Base-by-base conservation (phyloP, 2,888 invertebrate species). In the Marasmarcha lunaedactyla region DNA sequence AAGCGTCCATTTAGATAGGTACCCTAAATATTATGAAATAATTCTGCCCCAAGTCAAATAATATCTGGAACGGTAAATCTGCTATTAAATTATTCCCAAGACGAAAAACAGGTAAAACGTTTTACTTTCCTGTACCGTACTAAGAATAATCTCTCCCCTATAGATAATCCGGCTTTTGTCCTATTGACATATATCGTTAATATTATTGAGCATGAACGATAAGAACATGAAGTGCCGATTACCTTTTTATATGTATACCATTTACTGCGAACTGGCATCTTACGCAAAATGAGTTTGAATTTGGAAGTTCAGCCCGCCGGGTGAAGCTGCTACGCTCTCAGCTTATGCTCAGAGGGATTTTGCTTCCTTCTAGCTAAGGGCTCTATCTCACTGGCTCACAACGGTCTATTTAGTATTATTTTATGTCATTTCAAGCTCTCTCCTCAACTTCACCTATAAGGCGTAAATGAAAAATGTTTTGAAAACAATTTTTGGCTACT, bases 261-360 rank as follows among this genome's bases (percentile, higher is more conserved):
- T 30, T 30, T 30, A 30, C 11, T 9, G 48, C 43, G n/a, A 55
- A 59, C 55, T 57, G 52, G 51, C 52, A 57, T 49, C 46, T 47
- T 52, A 59, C 57, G 50, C 52, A 52, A 60, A 60, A 54, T 48
- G 46, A 30, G n/a, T 30, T 30, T 30, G 30, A 30, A 30, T 7
- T 30, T 55, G 54, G 57, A 54, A 56, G 57, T 54, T 52, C 52
- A 54, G 46, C 50, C 45, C 41, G 46, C 46, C 39, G 54, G 55
- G 59, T 55, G 43, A 59, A 54, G 60, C 59, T 57, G 50, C 39
- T 39, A 33, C 36, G 20, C 42, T 49, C 48, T 49, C 47, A 63
- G 63, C 61, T 70, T 69, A 70, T 67, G 68, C 57, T 63, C 69
- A 71, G 56, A 54, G 61, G 62, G 61, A 63, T 62, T 59, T 54